These are phyloP conservation scores for Strigamia transsilvanica DNA, from an alignment of 2,888 invertebrate genomes.

Conservation along the genomic window DNA sequence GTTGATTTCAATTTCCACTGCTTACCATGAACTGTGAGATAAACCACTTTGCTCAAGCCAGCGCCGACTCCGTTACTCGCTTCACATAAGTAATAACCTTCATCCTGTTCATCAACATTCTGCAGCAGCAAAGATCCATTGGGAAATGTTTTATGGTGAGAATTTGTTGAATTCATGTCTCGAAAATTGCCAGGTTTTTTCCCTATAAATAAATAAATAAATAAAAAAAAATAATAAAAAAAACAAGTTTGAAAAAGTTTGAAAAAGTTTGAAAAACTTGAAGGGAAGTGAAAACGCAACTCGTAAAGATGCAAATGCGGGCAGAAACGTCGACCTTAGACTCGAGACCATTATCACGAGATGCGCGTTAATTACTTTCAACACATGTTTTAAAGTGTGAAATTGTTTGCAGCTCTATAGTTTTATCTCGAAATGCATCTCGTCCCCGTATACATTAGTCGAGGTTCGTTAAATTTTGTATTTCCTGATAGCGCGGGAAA, in stretches of 20 bases:
- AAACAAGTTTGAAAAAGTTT: background rate
- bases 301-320: background rate
- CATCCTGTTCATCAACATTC: constrained; percentile 59
- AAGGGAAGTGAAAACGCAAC: background rate
- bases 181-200: constrained; percentile 37
- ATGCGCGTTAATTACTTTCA: constrained; percentile 28
- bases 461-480: constrained; percentile 12
- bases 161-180: constrained; percentile 30
- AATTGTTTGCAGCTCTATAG: background rate
- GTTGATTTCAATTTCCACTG: background rate
- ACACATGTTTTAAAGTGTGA: constrained; percentile 12
- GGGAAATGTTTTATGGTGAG: constrained; percentile 17
- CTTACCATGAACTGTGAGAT: constrained; percentile 64
- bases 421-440: background rate
- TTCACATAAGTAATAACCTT: constrained; percentile 64
- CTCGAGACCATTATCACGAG: constrained; percentile 14
- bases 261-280: background rate
- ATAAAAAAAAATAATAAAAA: background rate
- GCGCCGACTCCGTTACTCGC: constrained; percentile 64
- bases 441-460: background rate
- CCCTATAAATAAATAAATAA: constrained; percentile 2
- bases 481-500: constrained; percentile 14
- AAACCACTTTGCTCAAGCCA: constrained; percentile 63
- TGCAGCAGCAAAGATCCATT: constrained; percentile 48
- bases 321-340: background rate